Evolutionary conservation across 2,113 vertebrate species (phyloP), one percentile per base, ranked within the genome.

Genomic region (Sylvilagus bachmani): DNA sequence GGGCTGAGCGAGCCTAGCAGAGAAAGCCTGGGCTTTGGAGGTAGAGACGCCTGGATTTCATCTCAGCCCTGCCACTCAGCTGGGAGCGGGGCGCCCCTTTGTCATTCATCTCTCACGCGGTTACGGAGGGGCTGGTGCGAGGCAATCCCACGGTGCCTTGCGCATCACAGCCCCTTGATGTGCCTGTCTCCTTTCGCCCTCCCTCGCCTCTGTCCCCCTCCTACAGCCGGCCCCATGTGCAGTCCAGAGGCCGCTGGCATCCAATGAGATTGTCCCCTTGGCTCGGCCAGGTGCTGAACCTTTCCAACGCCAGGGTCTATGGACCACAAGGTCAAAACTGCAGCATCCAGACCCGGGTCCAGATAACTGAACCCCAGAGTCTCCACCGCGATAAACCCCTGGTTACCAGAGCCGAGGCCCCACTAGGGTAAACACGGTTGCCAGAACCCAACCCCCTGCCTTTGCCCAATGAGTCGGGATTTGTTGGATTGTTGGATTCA

Each of bases 281-380:
- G 4, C 84, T 58, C 16, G 5, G 22, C 9, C 29, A 51, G 44
- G 36, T 67, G 31, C 66, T 55, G 44, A 24, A 36, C 61, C 22
- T 85, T 81, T 85, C 84, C 24, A 91, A 93, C 36, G 38, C 44
- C 79, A 86, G 49, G 82, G 51, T 69, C 73, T 25, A 17, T 10
- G 44, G 67, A 67, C 44, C 75, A 53, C 24, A 62, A 66, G 36
- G 10, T 49, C 74, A 75, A 86, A 84, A 62, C 36, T 5, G 2
- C 36, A 53, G 67, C 62, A 66, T 81, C 19, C 53, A 74, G 29
- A 71, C 10, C 67, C 36, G 10, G 22, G 38, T 88, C 73, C 53
- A 74, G 90, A 77, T 78, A 79, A 53, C 24, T 66, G 74, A 25
- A 77, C 70, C 80, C 58, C 2, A 80, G 82, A 83, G 21, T 19